Evolutionary conservation across 2,113 vertebrate species (phyloP), one percentile per base, ranked within the genome.

Genomic region (Hemibagrus wyckioides): DNA sequence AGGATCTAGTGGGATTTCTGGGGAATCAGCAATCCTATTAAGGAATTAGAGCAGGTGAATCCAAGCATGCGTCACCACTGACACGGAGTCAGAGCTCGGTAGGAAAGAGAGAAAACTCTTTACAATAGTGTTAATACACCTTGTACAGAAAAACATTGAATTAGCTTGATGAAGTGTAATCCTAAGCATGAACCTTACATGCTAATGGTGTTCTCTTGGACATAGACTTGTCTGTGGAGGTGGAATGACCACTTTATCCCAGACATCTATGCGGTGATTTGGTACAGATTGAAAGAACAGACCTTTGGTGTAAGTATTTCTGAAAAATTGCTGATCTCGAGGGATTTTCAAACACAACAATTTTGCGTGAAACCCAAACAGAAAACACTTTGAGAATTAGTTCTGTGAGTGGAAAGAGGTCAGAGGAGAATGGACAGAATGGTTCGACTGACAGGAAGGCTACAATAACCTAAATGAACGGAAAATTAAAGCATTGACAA

Each of bases 1-100:
- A 80, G 93, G 89, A 76, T 88, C 91, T 94, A 92, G 94, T 92
- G 90, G 93, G 95, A 96, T 95, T 91, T 95, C 93, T 93, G 91
- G 92, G 91, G 89, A 94, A 90, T 86, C 81, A 36, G 54, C 88
- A 92, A 96, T 95, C 95, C 93, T 85, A 57, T 96, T 95, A 95
- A 91, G 90, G 94, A 92, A 93, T 95, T 94, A 95, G 92, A 92
- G 79, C 90, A 89, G 89, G 90, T 91, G 89, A 88, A 92, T 90
- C 80, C 59, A 80, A 91, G 92, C 28, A 54, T 94, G 93, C 93
- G 94, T 95, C 94, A 96, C 91, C 76, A 85, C 80, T 88, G 89
- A 92, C 80, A 92, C 84, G 90, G 69, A 86, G 90, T 80, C 54
- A 75, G 73, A 67, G 33, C 39, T 56, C 48, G 33, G 25, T 69